These are phyloP conservation scores for Marronus borbonicus DNA, from an alignment of 2,888 invertebrate species.

Conservation along the genomic window DNA sequence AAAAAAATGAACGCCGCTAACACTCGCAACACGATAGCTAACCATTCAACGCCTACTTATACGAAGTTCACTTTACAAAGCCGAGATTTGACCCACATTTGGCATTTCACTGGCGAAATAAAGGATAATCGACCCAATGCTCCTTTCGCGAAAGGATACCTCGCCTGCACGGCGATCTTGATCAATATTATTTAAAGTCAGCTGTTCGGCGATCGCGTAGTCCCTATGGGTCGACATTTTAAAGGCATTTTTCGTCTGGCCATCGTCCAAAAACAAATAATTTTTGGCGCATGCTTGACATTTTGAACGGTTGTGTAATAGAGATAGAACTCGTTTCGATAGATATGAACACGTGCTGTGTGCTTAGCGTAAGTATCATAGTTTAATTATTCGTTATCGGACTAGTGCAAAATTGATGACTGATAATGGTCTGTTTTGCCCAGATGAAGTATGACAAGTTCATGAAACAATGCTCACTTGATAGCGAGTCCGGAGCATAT, in stretches of 20 bases:
- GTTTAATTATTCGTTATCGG: conserved; percentile 10
- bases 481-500: not conserved
- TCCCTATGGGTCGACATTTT: not conserved
- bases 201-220: conserved; percentile 23
- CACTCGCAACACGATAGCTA: conserved; percentile 49
- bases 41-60: conserved; percentile 52
- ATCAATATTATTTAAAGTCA: conserved; percentile 44
- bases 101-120: conserved; percentile 43
- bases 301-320: conserved; percentile 40
- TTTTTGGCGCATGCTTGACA: conserved; percentile 50
- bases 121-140: conserved; percentile 36
- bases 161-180: conserved; percentile 23
- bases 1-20: conserved; percentile 36
- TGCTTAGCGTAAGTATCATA: conserved; percentile 2
- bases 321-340: conserved; percentile 16
- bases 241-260: conserved; percentile 34
- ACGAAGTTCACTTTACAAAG: conserved; percentile 52
- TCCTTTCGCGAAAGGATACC: conserved; percentile 30
- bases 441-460: not conserved
- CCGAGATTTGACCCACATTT: conserved; percentile 58
- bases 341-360: conserved; percentile 31
- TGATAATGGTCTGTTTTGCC: not conserved
- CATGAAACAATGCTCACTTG: not conserved
- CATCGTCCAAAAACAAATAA: conserved; percentile 33
- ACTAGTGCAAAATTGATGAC: not conserved